Conservation (phyloP, 2,888 invertebrate genomes). For the Sarcophaga variegata region DNA sequence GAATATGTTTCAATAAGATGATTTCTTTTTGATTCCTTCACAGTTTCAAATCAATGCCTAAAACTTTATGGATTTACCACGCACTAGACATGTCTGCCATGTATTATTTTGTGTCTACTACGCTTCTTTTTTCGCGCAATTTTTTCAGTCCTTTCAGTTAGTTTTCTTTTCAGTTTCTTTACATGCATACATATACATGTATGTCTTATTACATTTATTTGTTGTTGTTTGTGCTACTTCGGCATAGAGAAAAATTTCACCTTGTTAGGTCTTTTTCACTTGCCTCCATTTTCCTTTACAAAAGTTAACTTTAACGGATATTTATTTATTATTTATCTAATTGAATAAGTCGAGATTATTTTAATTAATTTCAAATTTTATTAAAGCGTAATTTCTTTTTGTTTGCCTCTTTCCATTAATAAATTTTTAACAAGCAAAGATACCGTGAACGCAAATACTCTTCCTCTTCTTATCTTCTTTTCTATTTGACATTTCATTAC, state of each 20-base stretch:
- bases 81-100: conserved; percentile 51
- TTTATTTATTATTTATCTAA: neutral
- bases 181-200: neutral
- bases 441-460: conserved; percentile 23
- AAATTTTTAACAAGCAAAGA: conserved; percentile 7
- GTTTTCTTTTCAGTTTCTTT: conserved; percentile 36
- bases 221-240: conserved; percentile 52
- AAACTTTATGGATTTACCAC: conserved; percentile 43
- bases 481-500: conserved; percentile 40
- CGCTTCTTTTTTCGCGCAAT: conserved; percentile 61
- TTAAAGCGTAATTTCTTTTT: conserved; percentile 5
- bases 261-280: conserved; percentile 35
- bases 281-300: neutral
- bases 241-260: conserved; percentile 54
- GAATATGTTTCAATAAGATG: neutral
- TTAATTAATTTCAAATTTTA: conserved; percentile 1
- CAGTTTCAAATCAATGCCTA: neutral
- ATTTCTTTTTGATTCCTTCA: conserved; percentile 16
- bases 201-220: conserved; percentile 23
- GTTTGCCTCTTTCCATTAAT: neutral
- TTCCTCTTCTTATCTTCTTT: conserved; percentile 12
- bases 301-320: neutral
- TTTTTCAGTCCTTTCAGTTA: conserved; percentile 41
- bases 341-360: neutral
- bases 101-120: conserved; percentile 45